Base-by-base conservation (phyloP, 37 sponge, comb jelly and placozoan species). In the Axinella damicornis region DNA sequence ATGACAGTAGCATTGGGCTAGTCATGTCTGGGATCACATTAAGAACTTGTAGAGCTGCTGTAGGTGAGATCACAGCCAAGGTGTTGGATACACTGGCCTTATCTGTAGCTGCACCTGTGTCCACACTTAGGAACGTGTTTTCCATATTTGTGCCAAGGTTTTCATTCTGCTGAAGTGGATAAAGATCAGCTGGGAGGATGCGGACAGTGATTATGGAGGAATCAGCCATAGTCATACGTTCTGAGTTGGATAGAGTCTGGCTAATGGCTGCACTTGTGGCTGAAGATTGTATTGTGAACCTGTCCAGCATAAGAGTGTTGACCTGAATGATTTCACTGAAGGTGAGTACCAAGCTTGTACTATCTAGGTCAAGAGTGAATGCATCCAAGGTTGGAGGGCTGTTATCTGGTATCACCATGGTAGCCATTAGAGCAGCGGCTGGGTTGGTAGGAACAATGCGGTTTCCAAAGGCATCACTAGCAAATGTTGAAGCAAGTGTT, bases 381-480 rank as follows among this genome's bases (percentile, higher is more conserved):
- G 80, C 27, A 52, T 73, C 62, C 16, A 95, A 54, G 25, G 40
- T 58, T 12, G 95, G 95, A 35, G 72, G 37, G 18, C 76, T 82
- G 1, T 16, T 61, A 60, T 95, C 95, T 53, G 83, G 65, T 9
- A 83, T 72, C 15, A 92, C 63, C 12, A 27, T 71, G 36, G 65
- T 20, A 76, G 72, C 83, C 37, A 22, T 61, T 22, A 34, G 27
- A n/a, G 79, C 74, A 37, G 53, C 39, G 4, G 56, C 27, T 61
- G 78, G 65, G 22, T 28, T 28, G 14, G 73, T 82, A 46, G 89
- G 71, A 37, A 65, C 67, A 35, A 94, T 38, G 28, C 78, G 25
- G 61, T 97, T 97, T 22, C 83, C 87, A 89, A 86, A 89, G 14
- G 92, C 89, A 82, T 95, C 95, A 34, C 46, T 56, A 27, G 81